These are phyloP conservation scores for Synanthedon myopaeformis DNA, from an alignment of 2,888 invertebrate species.

Conservation along the genomic window DNA sequence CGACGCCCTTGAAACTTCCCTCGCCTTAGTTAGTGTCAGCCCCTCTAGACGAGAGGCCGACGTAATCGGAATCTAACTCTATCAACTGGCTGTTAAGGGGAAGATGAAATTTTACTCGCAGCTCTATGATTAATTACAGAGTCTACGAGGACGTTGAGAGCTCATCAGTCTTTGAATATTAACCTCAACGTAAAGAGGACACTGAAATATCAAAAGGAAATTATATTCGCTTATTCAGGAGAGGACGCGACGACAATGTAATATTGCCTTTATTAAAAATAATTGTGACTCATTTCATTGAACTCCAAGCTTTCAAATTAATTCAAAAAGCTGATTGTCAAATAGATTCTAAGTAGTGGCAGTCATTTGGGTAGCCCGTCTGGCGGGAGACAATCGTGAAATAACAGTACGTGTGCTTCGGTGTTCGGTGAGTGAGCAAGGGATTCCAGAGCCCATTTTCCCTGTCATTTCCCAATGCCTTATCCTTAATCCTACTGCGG, in stretches of 20 bases:
- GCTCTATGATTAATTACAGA: conserved; percentile 12
- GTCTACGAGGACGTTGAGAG: conserved; percentile 11
- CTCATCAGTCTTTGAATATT: conserved; percentile 16
- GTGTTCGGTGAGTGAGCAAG: no score
- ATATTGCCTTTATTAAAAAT: conserved; percentile 3
- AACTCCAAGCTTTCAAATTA: conserved; percentile 6
- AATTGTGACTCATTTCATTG: conserved; percentile 5
- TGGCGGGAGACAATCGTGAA: no score
- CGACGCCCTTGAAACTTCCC: conserved; percentile 7
- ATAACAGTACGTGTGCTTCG: no score
- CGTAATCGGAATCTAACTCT: conserved; percentile 22
- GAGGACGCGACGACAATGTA: conserved; percentile 1
- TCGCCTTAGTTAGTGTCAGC: conserved; percentile 5
- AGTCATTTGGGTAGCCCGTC: no score
- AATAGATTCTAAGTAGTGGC: background rate
- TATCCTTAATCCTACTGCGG: no score
- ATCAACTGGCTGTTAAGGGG: conserved; percentile 12
- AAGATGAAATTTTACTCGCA: conserved; percentile 8
- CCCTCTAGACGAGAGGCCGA: conserved; percentile 14
- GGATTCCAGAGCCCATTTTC: no score
- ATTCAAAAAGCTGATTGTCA: conserved; percentile 6
- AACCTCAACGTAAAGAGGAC: conserved; percentile 13
- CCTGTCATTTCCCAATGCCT: no score
- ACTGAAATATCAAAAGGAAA: conserved; percentile 21
- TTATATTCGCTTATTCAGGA: conserved; percentile 13